These are phyloP conservation scores for Malurus leucopterus DNA, from an alignment of 2,797 vertebrate genomes.

Conservation along the genomic window DNA sequence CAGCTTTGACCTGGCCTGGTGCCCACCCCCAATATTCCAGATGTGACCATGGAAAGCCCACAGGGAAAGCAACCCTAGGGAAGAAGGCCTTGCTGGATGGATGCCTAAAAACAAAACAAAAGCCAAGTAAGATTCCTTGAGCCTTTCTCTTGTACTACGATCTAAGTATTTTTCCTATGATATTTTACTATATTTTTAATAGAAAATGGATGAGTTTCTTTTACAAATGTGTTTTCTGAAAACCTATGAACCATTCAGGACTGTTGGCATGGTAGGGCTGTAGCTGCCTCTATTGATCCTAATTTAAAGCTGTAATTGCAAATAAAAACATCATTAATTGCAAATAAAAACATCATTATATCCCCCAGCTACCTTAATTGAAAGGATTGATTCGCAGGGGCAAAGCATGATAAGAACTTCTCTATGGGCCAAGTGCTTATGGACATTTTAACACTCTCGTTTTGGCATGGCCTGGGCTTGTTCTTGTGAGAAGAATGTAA, in stretches of 20 bases:
- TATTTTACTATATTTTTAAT: conserved; percentile 73
- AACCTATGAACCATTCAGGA: conserved; percentile 18
- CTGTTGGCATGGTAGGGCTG: conserved; percentile 55
- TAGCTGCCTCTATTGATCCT: conserved; percentile 80
- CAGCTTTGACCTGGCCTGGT: conserved; percentile 73
- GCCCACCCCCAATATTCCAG: conserved; percentile 84
- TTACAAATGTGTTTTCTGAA: conserved; percentile 67
- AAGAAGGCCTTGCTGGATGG: conserved; percentile 67
- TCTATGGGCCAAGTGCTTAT: not conserved
- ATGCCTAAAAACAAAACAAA: conserved; percentile 58
- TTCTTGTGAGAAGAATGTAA: not conserved
- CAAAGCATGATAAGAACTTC: conserved; percentile 20
- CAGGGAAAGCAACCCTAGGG: conserved; percentile 74
- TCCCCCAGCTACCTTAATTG: conserved; percentile 45
- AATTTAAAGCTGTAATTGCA: conserved; percentile 81
- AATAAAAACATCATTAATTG: conserved; percentile 81
- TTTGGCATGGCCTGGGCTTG: not conserved
- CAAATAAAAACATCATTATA: conserved; percentile 81
- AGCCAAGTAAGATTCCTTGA: conserved; percentile 56
- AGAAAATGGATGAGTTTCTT: conserved; percentile 74
- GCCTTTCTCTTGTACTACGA: conserved; percentile 43
- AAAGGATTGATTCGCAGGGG: conserved; percentile 65
- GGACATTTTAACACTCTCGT: conserved; percentile 20
- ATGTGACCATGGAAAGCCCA: conserved; percentile 81
- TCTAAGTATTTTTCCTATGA: conserved; percentile 59